Conservation (phyloP, 2,888 invertebrate genomes). For the Ornithoptera alexandrae region DNA sequence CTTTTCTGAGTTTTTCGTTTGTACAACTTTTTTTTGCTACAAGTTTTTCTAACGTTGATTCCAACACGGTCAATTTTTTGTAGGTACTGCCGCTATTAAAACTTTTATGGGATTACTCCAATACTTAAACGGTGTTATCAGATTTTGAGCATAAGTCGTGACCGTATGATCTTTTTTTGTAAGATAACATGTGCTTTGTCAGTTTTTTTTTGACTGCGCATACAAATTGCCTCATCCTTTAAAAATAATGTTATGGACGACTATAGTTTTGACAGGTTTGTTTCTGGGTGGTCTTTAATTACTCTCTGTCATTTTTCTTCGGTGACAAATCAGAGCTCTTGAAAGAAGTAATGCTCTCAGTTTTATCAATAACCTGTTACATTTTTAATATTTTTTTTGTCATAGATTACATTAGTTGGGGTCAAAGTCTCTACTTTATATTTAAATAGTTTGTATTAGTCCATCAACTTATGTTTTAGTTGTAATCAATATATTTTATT, state of each 20-base stretch:
- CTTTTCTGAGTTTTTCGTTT: constrained; percentile 49
- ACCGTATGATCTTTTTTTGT: constrained; percentile 9
- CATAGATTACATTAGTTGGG: background rate
- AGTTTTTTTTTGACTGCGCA: constrained; percentile 34
- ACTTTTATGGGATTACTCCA: constrained; percentile 15
- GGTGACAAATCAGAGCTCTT: constrained; percentile 50
- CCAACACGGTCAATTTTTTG: constrained; percentile 12
- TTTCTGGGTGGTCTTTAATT: constrained; percentile 61
- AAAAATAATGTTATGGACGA: constrained; percentile 37
- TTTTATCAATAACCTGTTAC: constrained; percentile 30
- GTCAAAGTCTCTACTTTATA: background rate
- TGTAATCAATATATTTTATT: no score
- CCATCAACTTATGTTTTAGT: background rate
- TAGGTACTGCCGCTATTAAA: constrained; percentile 23
- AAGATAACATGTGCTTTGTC: constrained; percentile 23
- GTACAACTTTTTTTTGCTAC: constrained; percentile 33
- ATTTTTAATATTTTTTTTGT: constrained; percentile 2
- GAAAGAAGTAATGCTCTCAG: constrained; percentile 37
- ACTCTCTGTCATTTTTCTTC: constrained; percentile 45
- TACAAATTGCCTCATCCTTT: constrained; percentile 46
- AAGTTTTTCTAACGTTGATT: constrained; percentile 34
- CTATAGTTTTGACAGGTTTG: constrained; percentile 38
- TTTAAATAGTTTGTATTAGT: background rate
- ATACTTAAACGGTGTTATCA: constrained; percentile 19
- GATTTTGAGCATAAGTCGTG: constrained; percentile 16